Base-by-base conservation (phyloP, 2,113 vertebrate species). In the Prionailurus bengalensis region DNA sequence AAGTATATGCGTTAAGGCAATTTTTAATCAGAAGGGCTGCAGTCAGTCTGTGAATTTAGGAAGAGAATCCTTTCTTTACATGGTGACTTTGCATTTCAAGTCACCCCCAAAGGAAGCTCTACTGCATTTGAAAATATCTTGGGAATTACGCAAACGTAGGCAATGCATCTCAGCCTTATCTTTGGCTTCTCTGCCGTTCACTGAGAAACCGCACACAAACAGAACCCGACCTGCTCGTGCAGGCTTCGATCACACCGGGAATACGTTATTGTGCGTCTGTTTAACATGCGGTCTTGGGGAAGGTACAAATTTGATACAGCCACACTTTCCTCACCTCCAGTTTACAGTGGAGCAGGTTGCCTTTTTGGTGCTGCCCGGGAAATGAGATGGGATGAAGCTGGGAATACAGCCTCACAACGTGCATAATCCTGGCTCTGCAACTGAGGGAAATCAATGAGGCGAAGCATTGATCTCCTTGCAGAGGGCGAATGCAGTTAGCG, bases 381-480 rank as follows among this genome's bases (percentile, higher is more conserved):
- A 99, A 99, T 98, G 96, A 98, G 97, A 98, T 97, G 97, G 98
- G 96, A 96, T 97, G 98, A 98, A 96, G 98, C 97, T 98, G 97
- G 97, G 98, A 98, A 98, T 98, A 98, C 79, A 96, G 97, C 98
- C 98, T 99, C 98, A 97, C 97, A 97, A 96, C 48, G 85, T 98
- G 98, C 96, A 97, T 98, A 99, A 98, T 99, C 97, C 97, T 97
- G 95, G 66, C 98, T 98, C 97, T 97, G 97, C 94, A 63, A 97
- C 95, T 82, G 97, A 98, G 96, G 90, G 98, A 99, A 99, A 99
- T 99, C 99, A 99, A 99, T 98, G 98, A 98, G 83, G 91, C 94
- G 94, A 98, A 98, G 97, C 98, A 99, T 95, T 98, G 99, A 99
- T 99, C 98, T 99, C 95, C 96, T 98, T 98, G 97, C 97, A 97